Percentiles rank a stretch among this genome's conserved stretches.
Evolutionary conservation across 2,113 vertebrate species (phyloP).

Genomic region (Psophia crepitans): DNA sequence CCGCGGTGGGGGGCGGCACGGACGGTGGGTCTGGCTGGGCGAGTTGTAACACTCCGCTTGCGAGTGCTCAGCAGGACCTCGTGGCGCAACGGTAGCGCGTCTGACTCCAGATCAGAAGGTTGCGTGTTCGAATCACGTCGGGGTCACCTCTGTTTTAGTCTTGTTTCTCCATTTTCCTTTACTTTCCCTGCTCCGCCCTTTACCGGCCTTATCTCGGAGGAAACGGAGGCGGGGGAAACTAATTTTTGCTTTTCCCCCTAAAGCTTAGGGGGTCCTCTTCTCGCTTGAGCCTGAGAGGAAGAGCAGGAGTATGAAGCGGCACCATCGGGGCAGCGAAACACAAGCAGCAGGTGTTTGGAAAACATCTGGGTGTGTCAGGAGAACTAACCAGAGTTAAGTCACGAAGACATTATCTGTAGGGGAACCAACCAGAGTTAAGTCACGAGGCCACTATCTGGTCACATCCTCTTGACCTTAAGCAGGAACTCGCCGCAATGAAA

Average conservation of each 20-base stretch:
- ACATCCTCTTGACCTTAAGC: too few relatives aligned
- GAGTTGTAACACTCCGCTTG: not conserved
- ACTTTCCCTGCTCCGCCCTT: rapidly evolving
- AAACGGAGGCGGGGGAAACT: too few relatives aligned
- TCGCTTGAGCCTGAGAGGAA: too few relatives aligned
- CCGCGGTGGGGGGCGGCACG: rapidly evolving
- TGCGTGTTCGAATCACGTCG: constrained; percentile 81
- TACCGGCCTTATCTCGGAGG: rapidly evolving
- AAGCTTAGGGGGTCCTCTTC: not conserved
- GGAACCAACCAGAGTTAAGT: too few relatives aligned
- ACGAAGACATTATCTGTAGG: too few relatives aligned
- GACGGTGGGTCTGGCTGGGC: rapidly evolving
- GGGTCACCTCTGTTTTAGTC: not conserved
- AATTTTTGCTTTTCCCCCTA: too few relatives aligned
- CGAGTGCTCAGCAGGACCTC: not conserved
- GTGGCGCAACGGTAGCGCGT: constrained; percentile 80
- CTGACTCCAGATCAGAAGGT: constrained; percentile 80
- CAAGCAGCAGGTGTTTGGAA: not conserved
- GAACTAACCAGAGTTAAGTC: too few relatives aligned
- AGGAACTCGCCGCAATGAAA: too few relatives aligned
- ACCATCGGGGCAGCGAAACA: not conserved
- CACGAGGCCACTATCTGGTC: too few relatives aligned
- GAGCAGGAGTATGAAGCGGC: not conserved
- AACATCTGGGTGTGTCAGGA: too few relatives aligned
- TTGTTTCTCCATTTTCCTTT: rapidly evolving